These are phyloP conservation scores for Urocyon cinereoargenteus DNA, from an alignment of 2,797 vertebrate species.

Conservation along the genomic window DNA sequence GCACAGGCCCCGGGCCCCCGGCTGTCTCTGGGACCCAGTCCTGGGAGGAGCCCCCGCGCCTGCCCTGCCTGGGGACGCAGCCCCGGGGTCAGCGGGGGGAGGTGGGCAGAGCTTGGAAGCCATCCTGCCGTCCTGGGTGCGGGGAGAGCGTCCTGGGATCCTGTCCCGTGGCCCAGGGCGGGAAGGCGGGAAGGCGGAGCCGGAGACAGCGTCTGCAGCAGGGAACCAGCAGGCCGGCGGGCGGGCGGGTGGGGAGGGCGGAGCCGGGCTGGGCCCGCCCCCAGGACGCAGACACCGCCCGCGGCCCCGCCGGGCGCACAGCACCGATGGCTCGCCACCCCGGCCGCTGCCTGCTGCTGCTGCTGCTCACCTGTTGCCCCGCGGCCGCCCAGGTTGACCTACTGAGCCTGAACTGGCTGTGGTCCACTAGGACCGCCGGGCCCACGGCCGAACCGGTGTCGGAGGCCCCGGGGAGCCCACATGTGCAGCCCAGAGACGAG, in stretches of 20 bases:
- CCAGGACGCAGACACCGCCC: conserved; percentile 61
- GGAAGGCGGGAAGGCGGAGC: no score
- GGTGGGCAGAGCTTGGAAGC: background rate
- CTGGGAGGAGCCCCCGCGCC: background rate
- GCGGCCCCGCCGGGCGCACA: conserved; percentile 3
- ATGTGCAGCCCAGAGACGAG: background rate
- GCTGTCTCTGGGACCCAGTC: background rate
- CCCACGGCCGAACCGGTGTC: rapidly evolving
- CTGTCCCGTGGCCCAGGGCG: no score
- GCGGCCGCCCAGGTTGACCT: background rate
- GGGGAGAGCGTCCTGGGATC: no score
- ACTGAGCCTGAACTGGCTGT: conserved; percentile 66
- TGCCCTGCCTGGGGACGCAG: no score
- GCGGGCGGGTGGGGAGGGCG: background rate
- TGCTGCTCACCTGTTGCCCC: conserved; percentile 62
- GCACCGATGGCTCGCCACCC: conserved; percentile 61
- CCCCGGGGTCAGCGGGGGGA: background rate
- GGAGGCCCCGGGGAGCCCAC: background rate
- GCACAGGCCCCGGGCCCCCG: rapidly evolving
- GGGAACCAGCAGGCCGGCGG: background rate
- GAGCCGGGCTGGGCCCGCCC: background rate
- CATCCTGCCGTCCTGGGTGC: no score
- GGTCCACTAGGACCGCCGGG: rapidly evolving
- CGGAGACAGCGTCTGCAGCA: no score
- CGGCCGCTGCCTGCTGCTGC: background rate